These are phyloP conservation scores for Hydractinia symbiolongicarpus DNA, from an alignment of 30 jellyfish, hydroid and myxozoan species.

Conservation along the genomic window DNA sequence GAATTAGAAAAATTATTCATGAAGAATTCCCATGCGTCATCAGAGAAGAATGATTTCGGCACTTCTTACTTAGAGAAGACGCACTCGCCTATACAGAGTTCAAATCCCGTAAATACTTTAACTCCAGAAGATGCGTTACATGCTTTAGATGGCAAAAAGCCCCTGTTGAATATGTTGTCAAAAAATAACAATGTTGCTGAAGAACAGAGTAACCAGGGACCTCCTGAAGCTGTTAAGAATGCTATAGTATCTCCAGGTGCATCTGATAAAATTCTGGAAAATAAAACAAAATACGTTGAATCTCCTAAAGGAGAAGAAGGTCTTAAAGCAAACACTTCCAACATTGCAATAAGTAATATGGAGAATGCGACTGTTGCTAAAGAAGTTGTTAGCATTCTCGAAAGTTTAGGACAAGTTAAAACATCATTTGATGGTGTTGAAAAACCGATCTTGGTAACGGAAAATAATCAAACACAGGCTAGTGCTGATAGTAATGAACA, in stretches of 20 bases:
- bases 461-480: neutral
- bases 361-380: conserved; percentile 31
- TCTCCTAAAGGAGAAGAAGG: neutral
- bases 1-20: neutral
- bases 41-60: neutral
- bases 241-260: conserved; percentile 1
- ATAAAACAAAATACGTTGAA: neutral
- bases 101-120: neutral
- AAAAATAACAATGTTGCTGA: neutral
- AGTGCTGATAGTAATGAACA: neutral
- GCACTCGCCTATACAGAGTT: neutral
- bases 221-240: conserved; percentile 18
- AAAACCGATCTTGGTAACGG: neutral
- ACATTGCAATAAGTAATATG: conserved; percentile 9
- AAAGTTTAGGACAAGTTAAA: conserved; percentile 31
- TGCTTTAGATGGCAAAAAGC: conserved; percentile 5
- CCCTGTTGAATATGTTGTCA: neutral
- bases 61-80: neutral
- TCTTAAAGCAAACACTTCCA: neutral
- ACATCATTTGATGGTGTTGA: neutral
- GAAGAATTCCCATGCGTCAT: neutral
- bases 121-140: conserved; percentile 31
- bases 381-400: conserved; percentile 22
- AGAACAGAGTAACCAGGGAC: neutral
- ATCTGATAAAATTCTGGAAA: neutral